Conservation (phyloP, 2,797 vertebrate genomes). For the Chlorospingus semifuscus region DNA sequence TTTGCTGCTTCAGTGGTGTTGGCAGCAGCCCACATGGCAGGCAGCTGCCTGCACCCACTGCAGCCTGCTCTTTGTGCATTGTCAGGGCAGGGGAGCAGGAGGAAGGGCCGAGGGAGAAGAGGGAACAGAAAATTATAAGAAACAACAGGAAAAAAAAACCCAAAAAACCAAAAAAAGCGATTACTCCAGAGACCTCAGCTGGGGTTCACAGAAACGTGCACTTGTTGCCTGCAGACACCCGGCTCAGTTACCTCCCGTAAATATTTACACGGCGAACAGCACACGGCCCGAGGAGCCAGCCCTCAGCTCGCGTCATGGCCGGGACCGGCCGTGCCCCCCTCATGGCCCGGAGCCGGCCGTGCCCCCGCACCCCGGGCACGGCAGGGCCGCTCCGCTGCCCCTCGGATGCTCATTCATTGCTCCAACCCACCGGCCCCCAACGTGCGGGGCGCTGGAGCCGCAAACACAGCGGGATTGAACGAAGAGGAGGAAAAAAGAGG, state of each 20-base stretch:
- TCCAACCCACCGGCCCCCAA: background rate
- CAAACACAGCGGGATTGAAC: background rate
- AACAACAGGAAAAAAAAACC: background rate
- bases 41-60: slow-evolving; percentile 56
- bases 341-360: background rate
- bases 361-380: background rate
- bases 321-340: background rate
- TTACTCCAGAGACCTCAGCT: background rate
- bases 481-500: no score
- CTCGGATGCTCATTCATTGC: background rate
- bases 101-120: background rate
- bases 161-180: background rate
- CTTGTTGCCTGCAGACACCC: slow-evolving; percentile 39
- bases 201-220: background rate
- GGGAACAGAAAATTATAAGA: slow-evolving; percentile 5
- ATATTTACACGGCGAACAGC: background rate
- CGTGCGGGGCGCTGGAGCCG: rapidly evolving
- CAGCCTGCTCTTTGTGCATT: slow-evolving; percentile 51
- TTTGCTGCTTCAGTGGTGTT: slow-evolving; percentile 52
- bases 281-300: background rate
- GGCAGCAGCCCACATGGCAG: slow-evolving; percentile 53
- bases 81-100: slow-evolving; percentile 32
- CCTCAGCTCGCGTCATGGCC: rapidly evolving
- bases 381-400: background rate
- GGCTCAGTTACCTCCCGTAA: background rate